Base-by-base conservation (phyloP, 2,888 invertebrate species). In the Macaria notata region DNA sequence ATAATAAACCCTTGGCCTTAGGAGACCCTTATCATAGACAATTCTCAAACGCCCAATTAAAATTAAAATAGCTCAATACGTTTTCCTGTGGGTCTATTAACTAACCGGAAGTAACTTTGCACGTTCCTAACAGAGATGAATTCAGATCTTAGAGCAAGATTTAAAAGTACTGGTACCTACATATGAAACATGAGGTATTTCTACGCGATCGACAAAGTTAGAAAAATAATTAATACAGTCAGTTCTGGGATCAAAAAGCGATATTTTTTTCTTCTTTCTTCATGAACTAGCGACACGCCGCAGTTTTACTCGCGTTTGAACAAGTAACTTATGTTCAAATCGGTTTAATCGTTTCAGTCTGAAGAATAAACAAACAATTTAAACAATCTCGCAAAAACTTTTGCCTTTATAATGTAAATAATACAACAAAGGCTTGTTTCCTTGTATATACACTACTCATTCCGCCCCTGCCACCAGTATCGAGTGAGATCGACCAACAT, bases 401-500 rank as follows among this genome's bases (percentile, higher is more conserved):
- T 38, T 38, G 38, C 5, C 8, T 38, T 38, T 38, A 7, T 7
- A 2, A 38, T 8, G 5, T 1, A 2, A 38, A 38, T 38, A 38
- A 38, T 8, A 7, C 6, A 38, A 38, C 38, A 38, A 38, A 38
- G 5, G 1, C 38, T 19, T 19, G 19, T 19, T 19, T 19, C 19
- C 19, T 19, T 19, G 19, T 19, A 19, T 19, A 19, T 19, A 19
- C 19, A 19, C 19, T 19, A 19, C 44, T 50, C 29, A 44, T 38
- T 50, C 7, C 44, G 30, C 8, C 38, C n/a, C 54, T 33, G 49
- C 4, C 19, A 29, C 65, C 59, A 68, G 64, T 78, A 79, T 81
- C 75, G 73, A 66, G 74, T 73, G 66, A 74, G 74, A 83, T 81
- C 75, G 73, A 66, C 66, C 70, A 72, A 74, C 78, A 83, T 84